Evolutionary conservation across 1,140 invertebrate species (phyloP).

Genomic region (Drosophila tropicalis): DNA sequence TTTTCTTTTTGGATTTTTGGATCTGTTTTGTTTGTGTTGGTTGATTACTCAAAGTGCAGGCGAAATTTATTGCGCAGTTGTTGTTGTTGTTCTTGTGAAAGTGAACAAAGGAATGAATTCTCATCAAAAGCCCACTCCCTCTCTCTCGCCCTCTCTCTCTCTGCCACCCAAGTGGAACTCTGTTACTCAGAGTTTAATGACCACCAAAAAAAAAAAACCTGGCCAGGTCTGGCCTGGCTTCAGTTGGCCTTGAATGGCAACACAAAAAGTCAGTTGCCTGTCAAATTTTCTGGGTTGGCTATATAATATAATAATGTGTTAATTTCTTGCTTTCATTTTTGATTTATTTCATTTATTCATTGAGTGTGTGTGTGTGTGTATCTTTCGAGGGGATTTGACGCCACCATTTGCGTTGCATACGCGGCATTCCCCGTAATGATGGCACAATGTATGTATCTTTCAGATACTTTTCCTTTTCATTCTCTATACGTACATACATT

Average conservation of each 20-base stretch:
- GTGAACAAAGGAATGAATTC: slow-evolving; percentile 52
- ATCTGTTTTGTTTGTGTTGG: neutral
- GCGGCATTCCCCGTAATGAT: slow-evolving; percentile 62
- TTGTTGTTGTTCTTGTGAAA: slow-evolving; percentile 43
- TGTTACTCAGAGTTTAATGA: slow-evolving; percentile 59
- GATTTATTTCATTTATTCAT: slow-evolving; percentile 54
- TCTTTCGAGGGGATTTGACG: slow-evolving; percentile 34
- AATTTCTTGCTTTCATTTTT: slow-evolving; percentile 49
- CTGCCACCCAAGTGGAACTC: neutral
- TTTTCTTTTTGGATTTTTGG: slow-evolving; percentile 12
- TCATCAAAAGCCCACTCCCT: neutral
- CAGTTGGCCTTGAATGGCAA: slow-evolving; percentile 51
- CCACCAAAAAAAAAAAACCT: slow-evolving; percentile 40
- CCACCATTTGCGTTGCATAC: slow-evolving; percentile 60
- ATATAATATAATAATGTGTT: slow-evolving; percentile 49
- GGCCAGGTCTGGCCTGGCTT: slow-evolving; percentile 3
- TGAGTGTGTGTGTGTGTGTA: neutral
- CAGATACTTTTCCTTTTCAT: slow-evolving; percentile 67
- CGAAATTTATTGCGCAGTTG: slow-evolving; percentile 64
- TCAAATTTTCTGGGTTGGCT: slow-evolving; percentile 19
- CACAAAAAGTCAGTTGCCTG: slow-evolving; percentile 52
- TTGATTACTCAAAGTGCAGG: slow-evolving; percentile 46
- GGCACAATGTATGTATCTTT: slow-evolving; percentile 41
- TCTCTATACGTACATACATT: slow-evolving; percentile 7
- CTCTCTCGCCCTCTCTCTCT: neutral